Evolutionary conservation across 2,113 vertebrate species (phyloP).

Genomic region (Nothoprocta pentlandii): DNA sequence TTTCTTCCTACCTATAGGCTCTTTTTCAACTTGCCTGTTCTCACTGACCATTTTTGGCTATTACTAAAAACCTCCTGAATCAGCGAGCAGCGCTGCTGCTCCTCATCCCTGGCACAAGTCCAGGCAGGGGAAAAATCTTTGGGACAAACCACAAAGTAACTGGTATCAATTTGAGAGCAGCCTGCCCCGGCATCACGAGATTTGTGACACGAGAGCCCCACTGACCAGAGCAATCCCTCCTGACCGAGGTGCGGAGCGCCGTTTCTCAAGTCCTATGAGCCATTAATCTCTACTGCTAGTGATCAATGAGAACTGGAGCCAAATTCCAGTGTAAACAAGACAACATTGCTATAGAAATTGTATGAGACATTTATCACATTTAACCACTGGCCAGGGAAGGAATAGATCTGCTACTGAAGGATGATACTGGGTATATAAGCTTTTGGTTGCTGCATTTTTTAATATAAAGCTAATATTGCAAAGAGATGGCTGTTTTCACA

Average conservation of each 20-base stretch:
- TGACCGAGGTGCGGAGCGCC: neutral
- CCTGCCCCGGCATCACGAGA: neutral
- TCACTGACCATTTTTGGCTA: neutral
- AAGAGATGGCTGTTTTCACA: neutral
- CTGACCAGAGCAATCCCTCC: neutral
- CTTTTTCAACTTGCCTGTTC: neutral
- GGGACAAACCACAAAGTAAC: neutral
- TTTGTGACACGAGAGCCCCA: neutral
- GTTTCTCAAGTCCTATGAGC: conserved; percentile 14
- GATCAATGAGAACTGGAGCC: neutral
- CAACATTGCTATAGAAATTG: neutral
- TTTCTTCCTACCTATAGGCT: neutral
- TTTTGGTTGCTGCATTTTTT: neutral
- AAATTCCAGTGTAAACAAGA: neutral
- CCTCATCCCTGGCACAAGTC: accelerated
- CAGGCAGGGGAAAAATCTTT: accelerated
- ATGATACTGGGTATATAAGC: neutral
- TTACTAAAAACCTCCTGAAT: neutral
- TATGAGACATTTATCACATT: neutral
- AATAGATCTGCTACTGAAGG: neutral
- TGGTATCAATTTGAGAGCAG: neutral
- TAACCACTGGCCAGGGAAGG: neutral
- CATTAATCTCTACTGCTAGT: neutral
- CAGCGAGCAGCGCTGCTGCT: neutral
- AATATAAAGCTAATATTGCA: neutral